These are phyloP conservation scores for Holacanthella duospinosa DNA, from an alignment of 2,888 invertebrate genomes.

Conservation along the genomic window DNA sequence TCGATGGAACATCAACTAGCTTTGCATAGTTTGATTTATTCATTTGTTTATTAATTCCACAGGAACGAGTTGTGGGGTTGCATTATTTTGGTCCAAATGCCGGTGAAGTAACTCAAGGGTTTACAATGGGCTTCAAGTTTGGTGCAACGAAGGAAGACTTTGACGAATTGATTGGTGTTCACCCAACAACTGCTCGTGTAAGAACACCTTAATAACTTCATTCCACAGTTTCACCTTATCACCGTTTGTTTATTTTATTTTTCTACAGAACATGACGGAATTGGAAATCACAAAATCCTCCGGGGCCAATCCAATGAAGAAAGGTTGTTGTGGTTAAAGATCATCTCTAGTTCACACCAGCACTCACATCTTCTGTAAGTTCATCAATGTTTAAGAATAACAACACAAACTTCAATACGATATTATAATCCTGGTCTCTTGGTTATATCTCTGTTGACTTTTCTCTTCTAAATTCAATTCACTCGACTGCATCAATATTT, in stretches of 20 bases:
- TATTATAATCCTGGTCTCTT: no score
- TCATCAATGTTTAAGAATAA: no score
- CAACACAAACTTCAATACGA: no score
- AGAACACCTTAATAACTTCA: background rate
- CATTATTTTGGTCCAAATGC: constrained; percentile 85
- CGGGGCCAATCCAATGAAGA: constrained; percentile 43
- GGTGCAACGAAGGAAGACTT: constrained; percentile 50
- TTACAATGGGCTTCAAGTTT: constrained; percentile 72
- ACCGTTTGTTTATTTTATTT: background rate
- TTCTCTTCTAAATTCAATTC: no score
- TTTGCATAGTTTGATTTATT: no score
- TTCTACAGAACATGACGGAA: constrained; percentile 42
- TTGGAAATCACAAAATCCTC: constrained; percentile 47
- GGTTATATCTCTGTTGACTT: no score
- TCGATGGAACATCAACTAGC: background rate
- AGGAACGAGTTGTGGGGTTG: constrained; percentile 62
- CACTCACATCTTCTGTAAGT: no score
- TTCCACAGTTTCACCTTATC: background rate
- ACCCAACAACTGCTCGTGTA: constrained; percentile 46
- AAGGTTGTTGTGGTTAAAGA: constrained; percentile 52
- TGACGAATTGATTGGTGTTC: constrained; percentile 50
- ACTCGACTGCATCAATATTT: no score
- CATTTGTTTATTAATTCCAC: no score
- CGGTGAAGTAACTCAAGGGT: constrained; percentile 90
- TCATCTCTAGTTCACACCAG: no score